These are phyloP conservation scores for Myanophis thanlyinensis DNA, from an alignment of 2,113 vertebrate species.

Conservation along the genomic window DNA sequence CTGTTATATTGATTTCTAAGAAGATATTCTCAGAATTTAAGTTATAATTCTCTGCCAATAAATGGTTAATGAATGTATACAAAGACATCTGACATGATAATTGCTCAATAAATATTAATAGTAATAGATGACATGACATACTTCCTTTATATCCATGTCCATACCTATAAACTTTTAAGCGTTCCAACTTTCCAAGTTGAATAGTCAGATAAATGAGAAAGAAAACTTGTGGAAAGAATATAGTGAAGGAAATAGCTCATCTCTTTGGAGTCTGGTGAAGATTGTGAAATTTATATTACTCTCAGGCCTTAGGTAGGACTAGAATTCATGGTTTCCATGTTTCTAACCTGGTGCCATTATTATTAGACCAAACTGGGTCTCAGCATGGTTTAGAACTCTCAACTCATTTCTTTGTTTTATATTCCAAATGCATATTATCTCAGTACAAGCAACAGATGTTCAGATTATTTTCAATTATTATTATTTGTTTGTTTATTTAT, in stretches of 20 bases:
- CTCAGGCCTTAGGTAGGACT: too few species aligned
- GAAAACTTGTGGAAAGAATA: not conserved
- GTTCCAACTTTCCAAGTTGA: not conserved
- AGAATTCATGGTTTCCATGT: not conserved
- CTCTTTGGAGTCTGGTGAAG: not conserved
- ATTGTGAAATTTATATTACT: not conserved
- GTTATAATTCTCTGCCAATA: not conserved
- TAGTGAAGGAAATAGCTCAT: not conserved
- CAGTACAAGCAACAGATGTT: not conserved
- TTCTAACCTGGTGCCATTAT: not conserved
- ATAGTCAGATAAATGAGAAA: not conserved
- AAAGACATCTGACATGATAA: not conserved
- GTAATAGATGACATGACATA: not conserved
- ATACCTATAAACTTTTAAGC: not conserved
- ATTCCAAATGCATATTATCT: not conserved
- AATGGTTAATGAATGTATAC: not conserved
- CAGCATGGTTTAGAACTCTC: not conserved
- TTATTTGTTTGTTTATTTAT: not conserved
- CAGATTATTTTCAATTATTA: not conserved
- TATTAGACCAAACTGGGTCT: not conserved
- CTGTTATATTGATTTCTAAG: not conserved
- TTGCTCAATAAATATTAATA: not conserved
- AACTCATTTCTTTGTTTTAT: not conserved
- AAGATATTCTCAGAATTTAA: not conserved
- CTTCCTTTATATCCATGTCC: not conserved